Conservation (phyloP, 2,797 vertebrate species). For the Uromys caudimaculatus region DNA sequence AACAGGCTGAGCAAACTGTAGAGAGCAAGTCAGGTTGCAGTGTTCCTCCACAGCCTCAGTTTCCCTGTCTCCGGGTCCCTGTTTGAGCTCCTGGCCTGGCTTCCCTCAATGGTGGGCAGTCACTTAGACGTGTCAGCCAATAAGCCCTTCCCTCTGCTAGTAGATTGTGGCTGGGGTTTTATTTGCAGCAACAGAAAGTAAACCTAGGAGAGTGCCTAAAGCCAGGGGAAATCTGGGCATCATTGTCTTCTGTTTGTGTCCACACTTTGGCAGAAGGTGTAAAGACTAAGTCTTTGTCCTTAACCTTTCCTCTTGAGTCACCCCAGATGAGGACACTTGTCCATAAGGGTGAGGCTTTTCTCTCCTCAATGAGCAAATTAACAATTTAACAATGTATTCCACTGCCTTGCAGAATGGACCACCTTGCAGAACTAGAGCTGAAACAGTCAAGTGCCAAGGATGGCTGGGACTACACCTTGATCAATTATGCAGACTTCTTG, state of each 20-base stretch:
- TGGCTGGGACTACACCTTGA: not conserved
- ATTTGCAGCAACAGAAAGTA: not conserved
- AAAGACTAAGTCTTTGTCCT: not conserved
- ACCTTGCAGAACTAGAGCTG: not conserved
- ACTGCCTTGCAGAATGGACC: not conserved
- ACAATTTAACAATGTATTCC: not conserved
- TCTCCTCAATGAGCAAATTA: not conserved
- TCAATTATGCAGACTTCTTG: not conserved
- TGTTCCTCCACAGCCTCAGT: not conserved
- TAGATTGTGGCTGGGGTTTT: not conserved
- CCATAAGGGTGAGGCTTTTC: not conserved
- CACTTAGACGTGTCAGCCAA: not conserved
- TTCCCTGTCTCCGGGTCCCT: not conserved
- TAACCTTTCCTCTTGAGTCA: not conserved
- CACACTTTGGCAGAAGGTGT: not conserved
- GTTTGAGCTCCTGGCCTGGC: not conserved
- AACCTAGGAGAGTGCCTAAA: not conserved
- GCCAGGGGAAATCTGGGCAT: not conserved
- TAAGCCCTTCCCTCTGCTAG: not conserved
- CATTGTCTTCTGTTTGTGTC: not conserved
- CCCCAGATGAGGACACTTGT: not conserved
- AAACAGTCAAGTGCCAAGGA: not conserved
- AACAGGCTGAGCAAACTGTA: not conserved
- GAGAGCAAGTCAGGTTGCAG: not conserved
- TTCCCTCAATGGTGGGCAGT: not conserved